Conservation (phyloP, 2,113 vertebrate genomes). For the Xyrauchen texanus region DNA sequence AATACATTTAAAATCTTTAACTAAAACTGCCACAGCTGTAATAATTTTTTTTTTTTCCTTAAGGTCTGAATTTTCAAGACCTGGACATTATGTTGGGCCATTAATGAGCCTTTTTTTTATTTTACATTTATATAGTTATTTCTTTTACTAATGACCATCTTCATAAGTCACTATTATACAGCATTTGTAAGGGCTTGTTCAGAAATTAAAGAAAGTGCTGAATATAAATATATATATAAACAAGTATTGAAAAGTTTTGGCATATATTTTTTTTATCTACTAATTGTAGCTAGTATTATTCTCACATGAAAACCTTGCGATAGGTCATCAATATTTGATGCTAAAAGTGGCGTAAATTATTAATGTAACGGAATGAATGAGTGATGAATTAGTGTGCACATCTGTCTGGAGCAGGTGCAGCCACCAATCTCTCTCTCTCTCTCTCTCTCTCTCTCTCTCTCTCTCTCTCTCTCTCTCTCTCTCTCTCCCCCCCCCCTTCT, state of each 20-base stretch:
- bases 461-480: not conserved
- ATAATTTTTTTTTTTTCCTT: too few relatives aligned
- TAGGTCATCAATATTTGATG: conserved; percentile 43
- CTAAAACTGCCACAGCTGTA: too few relatives aligned
- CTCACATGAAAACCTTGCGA: conserved; percentile 9
- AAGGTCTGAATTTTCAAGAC: too few relatives aligned
- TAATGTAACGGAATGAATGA: conserved; percentile 57
- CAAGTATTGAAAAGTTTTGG: not conserved
- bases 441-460: not conserved
- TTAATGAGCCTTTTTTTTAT: too few relatives aligned
- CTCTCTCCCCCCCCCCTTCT: not conserved
- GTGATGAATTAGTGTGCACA: conserved; percentile 58
- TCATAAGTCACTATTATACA: not conserved
- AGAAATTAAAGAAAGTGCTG: not conserved
- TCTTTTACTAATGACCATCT: too few relatives aligned
- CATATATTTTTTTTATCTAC: not conserved
- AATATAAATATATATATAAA: not conserved
- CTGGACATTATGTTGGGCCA: too few relatives aligned
- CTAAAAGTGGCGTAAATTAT: conserved; percentile 56
- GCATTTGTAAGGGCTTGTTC: not conserved
- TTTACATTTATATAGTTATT: too few relatives aligned
- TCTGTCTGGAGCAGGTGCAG: conserved; percentile 66
- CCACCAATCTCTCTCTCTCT: conserved; percentile 40
- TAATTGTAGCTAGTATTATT: conserved; percentile 12
- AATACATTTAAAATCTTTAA: too few relatives aligned